Conservation (phyloP, 2,888 invertebrate species). For the Tetanocera ferruginea region DNA sequence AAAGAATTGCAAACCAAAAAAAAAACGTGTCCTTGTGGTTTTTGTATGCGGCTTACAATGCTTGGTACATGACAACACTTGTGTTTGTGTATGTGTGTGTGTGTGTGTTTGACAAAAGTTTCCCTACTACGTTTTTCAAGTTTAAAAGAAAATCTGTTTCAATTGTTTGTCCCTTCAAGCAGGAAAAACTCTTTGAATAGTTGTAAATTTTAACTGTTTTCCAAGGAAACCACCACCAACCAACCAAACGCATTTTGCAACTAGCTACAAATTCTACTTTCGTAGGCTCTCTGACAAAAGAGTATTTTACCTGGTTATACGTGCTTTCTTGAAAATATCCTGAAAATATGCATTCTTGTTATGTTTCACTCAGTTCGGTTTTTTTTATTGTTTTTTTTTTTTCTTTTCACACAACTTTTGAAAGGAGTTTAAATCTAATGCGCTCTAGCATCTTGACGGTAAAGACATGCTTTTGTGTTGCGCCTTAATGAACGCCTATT, state of each 20-base stretch:
- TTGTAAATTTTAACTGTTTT: slow-evolving; percentile 14
- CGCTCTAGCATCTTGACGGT: not conserved
- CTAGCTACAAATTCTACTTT: too few relatives aligned
- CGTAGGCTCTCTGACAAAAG: not conserved
- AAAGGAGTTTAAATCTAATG: not conserved
- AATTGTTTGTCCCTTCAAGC: slow-evolving; percentile 24
- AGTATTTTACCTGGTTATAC: not conserved
- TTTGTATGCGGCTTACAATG: not conserved
- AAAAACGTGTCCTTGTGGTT: not conserved
- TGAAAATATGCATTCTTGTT: not conserved
- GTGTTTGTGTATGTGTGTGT: not conserved
- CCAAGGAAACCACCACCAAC: not conserved
- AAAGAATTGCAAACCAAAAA: not conserved
- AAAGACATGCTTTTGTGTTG: not conserved
- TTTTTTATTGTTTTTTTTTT: not conserved
- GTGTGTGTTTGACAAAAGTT: slow-evolving; percentile 23
- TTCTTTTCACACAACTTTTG: not conserved
- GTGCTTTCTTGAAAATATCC: not conserved
- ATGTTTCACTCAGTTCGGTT: not conserved
- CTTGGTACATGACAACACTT: not conserved
- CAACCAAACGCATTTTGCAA: not conserved
- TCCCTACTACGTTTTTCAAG: not conserved
- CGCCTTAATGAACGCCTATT: slow-evolving; percentile 19
- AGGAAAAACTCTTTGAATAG: slow-evolving; percentile 11
- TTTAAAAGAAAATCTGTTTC: slow-evolving; percentile 27